phyloP scores from a whole-genome alignment of 2,888 invertebrate species.

The Dicroscelio sp. region DNA sequence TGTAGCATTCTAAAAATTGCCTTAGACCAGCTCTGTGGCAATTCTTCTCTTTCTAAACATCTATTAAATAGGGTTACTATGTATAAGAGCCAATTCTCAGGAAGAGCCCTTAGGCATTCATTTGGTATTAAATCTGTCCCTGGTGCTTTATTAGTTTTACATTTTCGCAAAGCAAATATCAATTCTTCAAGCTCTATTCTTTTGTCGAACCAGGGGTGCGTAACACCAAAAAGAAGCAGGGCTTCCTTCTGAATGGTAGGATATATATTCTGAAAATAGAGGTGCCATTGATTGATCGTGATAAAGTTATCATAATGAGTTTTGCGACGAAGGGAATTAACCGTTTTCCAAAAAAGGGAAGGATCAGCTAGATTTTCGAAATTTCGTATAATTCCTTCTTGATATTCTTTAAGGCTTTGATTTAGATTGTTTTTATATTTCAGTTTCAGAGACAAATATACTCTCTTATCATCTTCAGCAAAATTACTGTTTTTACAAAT shows the following conservation, averaged over 20 bases:
- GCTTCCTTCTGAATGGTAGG: not conserved
- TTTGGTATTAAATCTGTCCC: not conserved
- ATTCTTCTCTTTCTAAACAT: not conserved
- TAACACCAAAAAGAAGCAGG: not conserved
- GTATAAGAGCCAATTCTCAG: not conserved
- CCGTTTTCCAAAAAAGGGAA: not conserved
- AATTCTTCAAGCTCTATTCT: not conserved
- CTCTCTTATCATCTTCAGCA: not conserved
- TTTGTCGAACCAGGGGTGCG: not conserved
- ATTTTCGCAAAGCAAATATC: not conserved
- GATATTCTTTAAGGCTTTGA: not conserved
- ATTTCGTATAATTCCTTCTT: not conserved
- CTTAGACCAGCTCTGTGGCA: not conserved
- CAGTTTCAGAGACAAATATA: not conserved
- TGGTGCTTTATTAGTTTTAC: not conserved
- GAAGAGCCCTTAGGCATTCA: not conserved
- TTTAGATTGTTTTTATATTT: not conserved
- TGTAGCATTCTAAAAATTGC: not conserved
- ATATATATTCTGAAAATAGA: not conserved
- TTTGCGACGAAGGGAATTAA: not conserved
- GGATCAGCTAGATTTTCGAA: not conserved
- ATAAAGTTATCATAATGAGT: not conserved
- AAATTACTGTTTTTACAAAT: not conserved
- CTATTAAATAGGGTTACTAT: not conserved
- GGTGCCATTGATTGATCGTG: not conserved